Base-by-base conservation (phyloP, 2,797 vertebrate genomes). In the Etheostoma nigrum region DNA sequence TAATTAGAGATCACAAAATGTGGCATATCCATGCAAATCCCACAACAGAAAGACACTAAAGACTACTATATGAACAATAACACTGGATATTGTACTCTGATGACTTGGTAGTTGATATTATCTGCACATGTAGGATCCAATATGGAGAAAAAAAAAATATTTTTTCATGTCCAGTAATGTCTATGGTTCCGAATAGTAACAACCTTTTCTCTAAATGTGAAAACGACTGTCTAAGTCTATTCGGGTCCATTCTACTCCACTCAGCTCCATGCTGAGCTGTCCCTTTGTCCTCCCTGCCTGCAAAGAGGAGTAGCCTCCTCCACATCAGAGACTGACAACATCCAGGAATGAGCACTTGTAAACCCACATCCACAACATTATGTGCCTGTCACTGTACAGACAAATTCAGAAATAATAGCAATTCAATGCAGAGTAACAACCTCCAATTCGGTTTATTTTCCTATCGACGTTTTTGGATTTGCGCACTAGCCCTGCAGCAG, bases 261-360 rank as follows among this genome's bases (percentile, higher is more conserved):
- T 69, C 67, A 61, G 68, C 70, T 85, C 75, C 64, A 83, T 36
- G 67, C 71, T 71, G 60, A 74, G 90, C 76, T 60, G 78, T 79
- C 80, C 76, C 74, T 88, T 88, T 89, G 88, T 90, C 74, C 85
- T 69, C 54, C 45, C 59, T 9, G 63, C 61, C 75, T 63, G 73
- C 74, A 67, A 13, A 67, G 61, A 75, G 80, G 68, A 85, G 78
- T 79, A 83, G 76, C 69, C 72, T 81, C 78, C 64, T 73, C 62
- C 60, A 80, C 66, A 78, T 47, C 75, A 79, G 33, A 82, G 16
- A 52, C 70, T 53, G 73, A 72, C 83, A 89, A 74, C 59, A 63
- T 81, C 73, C 70, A 49, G 69, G 61, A 78, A 60, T 36, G 53
- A 30, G 18, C 62, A 61, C 71, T 16, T 51, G 49, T 40, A 21